Evolutionary conservation across 2,888 invertebrate genomes (phyloP), one percentile per base, ranked within the genome.

Genomic region (Chaitophorus viminalis): DNA sequence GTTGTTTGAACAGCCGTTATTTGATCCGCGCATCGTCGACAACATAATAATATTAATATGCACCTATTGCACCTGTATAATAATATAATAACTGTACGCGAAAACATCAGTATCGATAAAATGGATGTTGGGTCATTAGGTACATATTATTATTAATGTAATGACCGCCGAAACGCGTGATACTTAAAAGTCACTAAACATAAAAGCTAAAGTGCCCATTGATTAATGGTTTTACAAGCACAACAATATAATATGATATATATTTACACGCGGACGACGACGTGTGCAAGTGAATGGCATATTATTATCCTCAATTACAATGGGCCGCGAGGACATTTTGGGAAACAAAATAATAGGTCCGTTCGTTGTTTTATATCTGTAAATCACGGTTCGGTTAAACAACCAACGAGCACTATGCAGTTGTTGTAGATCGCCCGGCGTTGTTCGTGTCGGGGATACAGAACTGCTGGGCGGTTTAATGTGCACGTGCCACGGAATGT

Each of bases 381-480:
- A 78, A 86, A 86, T 86, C 86, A 86, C 78, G 78, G 78, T 86
- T 72, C 70, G 70, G 78, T 86, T 78, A 86, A 86, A 86, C 78
- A 78, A 86, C 70, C 29, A 78, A 70, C 54, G 31, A 52, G 33
- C 70, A 18, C 21, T 21, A 33, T 11, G 5, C 3, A 11, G 8
- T 21, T 54, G 21, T 29, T 70, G 39, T 6, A 39, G 18, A 39
- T 21, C 21, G 11, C n/a, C n/a, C n/a, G n/a, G n/a, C 21, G 74
- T 54, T 65, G 79, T 86, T 87, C 86, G 86, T 87, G 86, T 79
- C 72, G 46, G 36, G 36, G 29, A 86, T 70, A 54, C 18, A 70
- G 78, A 36, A 25, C 21, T 29, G 52, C 21, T 4, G 31, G 29
- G 52, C 54, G 33, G 31, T 78, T 78, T 87, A 87, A 87, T 79